Conservation (phyloP, 2,797 vertebrate genomes). For the Huso huso region DNA sequence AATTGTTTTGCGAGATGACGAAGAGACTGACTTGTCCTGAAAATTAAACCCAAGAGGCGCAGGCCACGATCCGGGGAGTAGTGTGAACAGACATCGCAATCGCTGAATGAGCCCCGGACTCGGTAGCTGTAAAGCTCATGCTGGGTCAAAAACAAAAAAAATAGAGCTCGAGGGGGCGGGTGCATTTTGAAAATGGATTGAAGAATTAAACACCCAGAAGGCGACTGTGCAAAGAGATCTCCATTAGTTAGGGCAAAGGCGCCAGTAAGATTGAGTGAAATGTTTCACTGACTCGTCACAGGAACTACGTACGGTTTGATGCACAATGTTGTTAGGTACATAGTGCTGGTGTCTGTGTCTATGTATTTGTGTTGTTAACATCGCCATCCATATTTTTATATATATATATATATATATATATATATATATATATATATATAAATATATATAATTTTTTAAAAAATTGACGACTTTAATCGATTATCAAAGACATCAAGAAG, state of each 20-base stretch:
- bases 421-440: no score
- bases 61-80: slow-evolving; percentile 19
- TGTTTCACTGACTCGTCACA: no score
- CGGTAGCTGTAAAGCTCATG: neutral
- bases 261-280: neutral
- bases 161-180: neutral
- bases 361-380: no score
- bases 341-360: no score
- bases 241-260: neutral
- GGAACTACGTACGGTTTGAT: no score
- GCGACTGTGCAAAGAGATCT: neutral
- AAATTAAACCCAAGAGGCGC: neutral
- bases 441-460: no score
- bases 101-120: neutral
- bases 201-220: neutral
- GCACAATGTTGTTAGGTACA: no score
- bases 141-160: no score
- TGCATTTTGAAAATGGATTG: neutral
- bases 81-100: neutral
- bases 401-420: no score
- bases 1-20: neutral
- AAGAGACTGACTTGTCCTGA: neutral
- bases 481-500: no score
- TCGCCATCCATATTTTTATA: no score
- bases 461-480: no score